A percentile compares a stretch with the other conserved stretches of the same genome.
phyloP scores from a whole-genome alignment of 2,888 invertebrate species.

The Polydrusus pterygomalis region DNA sequence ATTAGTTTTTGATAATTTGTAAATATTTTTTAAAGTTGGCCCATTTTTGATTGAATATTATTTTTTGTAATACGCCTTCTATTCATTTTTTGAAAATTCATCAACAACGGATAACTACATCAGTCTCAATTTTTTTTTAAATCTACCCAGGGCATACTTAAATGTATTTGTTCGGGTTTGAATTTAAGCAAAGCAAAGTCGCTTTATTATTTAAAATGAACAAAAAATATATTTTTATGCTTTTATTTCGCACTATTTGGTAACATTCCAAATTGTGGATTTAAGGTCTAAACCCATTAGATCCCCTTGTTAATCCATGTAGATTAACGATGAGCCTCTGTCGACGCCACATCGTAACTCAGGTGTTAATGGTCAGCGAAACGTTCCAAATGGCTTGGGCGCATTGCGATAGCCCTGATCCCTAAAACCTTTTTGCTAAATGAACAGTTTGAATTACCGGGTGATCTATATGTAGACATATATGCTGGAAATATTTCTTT shows the following conservation, averaged over 20 bases:
- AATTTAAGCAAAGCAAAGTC: background rate
- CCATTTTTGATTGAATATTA: too few species aligned
- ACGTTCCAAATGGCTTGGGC: constrained; percentile 66
- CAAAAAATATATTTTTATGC: background rate
- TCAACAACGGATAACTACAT: too few species aligned
- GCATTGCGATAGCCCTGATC: constrained; percentile 71
- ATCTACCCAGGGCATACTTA: too few species aligned
- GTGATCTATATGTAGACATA: constrained; percentile 3
- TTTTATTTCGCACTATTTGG: background rate
- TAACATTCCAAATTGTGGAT: constrained; percentile 17
- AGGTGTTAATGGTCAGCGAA: constrained; percentile 72
- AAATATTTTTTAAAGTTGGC: too few species aligned
- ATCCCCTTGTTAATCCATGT: constrained; percentile 65
- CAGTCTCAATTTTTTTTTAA: too few species aligned
- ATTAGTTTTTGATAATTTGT: too few species aligned
- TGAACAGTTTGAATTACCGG: constrained; percentile 66
- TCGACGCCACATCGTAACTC: constrained; percentile 71
- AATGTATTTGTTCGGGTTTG: too few species aligned
- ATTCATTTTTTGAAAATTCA: too few species aligned
- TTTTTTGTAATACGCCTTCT: too few species aligned
- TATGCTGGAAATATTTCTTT: background rate
- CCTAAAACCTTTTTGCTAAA: constrained; percentile 65
- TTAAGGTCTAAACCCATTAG: constrained; percentile 43
- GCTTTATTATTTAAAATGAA: background rate
- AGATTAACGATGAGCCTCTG: constrained; percentile 70